phyloP scores from a whole-genome alignment of 2,113 vertebrate species.

The Aegotheles bennettii region DNA sequence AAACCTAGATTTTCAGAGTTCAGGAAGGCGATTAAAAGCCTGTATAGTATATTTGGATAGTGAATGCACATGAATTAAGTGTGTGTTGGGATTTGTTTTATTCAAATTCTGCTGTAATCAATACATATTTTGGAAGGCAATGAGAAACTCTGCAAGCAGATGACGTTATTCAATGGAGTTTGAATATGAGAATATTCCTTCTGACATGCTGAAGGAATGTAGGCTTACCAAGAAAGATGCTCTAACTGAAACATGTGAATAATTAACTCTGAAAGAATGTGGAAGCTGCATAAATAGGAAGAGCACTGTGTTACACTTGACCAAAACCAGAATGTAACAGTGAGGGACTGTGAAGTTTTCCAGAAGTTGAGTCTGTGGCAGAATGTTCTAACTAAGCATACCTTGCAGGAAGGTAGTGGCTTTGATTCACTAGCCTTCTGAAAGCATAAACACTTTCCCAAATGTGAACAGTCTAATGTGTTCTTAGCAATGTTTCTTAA shows the following conservation, averaged over 20 bases:
- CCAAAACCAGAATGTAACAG: accelerated
- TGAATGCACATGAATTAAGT: not conserved
- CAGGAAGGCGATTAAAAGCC: not conserved
- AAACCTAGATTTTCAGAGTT: not conserved
- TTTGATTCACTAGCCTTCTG: not conserved
- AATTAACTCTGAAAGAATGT: not conserved
- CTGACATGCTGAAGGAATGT: not conserved
- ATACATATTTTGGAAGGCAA: not conserved
- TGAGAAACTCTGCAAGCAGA: not conserved
- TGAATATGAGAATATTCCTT: not conserved
- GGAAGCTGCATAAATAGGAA: not conserved
- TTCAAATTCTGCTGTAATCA: not conserved
- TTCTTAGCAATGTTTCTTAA: not conserved
- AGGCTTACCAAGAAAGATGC: not conserved
- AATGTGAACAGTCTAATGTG: not conserved
- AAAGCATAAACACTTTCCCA: not conserved
- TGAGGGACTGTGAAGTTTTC: not conserved
- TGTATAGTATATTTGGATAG: not conserved
- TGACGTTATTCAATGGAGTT: not conserved
- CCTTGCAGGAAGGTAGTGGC: not conserved
- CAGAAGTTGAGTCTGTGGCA: not conserved
- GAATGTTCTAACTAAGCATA: not conserved
- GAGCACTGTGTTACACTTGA: not conserved
- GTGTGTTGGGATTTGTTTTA: not conserved
- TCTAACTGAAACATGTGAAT: not conserved